These are phyloP conservation scores for Apotomis capreana DNA, from an alignment of 2,888 invertebrate species.

Conservation along the genomic window DNA sequence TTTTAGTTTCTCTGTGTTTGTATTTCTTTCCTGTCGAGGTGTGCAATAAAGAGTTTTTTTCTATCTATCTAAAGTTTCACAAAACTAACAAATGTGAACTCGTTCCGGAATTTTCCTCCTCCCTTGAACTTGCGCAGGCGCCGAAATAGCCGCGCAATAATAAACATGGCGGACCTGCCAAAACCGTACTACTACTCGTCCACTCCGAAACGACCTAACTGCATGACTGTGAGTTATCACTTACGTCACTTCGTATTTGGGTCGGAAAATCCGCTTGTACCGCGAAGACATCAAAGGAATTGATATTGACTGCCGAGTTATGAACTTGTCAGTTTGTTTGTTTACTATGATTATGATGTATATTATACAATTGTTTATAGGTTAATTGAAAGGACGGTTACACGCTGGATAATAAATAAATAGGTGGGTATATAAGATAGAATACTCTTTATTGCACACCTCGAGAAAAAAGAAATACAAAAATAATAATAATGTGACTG, in stretches of 20 bases:
- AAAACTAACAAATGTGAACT: constrained; percentile 1
- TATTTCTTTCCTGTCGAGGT: no score
- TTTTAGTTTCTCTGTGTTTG: no score
- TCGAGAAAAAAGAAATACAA: no score
- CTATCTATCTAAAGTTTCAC: neutral
- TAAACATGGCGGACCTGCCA: constrained; percentile 39
- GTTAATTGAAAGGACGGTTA: no score
- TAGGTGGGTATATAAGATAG: no score
- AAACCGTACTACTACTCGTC: constrained; percentile 17
- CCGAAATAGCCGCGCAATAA: constrained; percentile 45
- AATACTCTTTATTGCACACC: no score
- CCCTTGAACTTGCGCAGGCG: constrained; percentile 49
- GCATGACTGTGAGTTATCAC: neutral
- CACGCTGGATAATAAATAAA: no score
- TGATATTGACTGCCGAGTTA: neutral
- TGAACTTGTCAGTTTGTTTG: neutral
- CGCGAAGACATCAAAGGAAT: neutral
- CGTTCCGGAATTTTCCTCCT: constrained; percentile 22
- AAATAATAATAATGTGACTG: no score
- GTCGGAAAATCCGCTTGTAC: neutral
- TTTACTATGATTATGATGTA: neutral
- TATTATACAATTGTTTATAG: no score
- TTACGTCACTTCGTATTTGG: neutral
- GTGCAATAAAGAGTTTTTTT: no score
- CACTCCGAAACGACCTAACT: neutral